A percentile compares a stretch with the other conserved stretches of the same genome.
These are phyloP conservation scores for Disparrhopalites patrizii DNA, from an alignment of 2,888 invertebrate species.

Conservation along the genomic window DNA sequence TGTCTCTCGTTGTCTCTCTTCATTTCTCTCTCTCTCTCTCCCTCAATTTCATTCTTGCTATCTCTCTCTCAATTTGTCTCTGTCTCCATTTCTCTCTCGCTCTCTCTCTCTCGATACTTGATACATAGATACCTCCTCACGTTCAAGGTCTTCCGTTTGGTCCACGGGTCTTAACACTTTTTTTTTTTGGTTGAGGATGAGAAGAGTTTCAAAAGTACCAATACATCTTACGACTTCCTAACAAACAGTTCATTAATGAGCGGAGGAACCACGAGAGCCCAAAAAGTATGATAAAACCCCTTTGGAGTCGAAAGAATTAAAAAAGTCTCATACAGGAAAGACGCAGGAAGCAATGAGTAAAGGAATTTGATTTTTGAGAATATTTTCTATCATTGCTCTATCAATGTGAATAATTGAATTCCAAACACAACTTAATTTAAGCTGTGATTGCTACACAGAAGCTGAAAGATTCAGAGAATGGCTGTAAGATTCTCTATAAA, in stretches of 20 bases:
- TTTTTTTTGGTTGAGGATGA: neutral
- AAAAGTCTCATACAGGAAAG: no score
- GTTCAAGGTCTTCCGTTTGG: conserved; percentile 17
- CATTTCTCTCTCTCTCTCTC: no score
- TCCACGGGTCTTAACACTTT: conserved; percentile 12
- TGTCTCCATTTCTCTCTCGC: no score
- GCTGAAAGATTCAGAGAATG: neutral
- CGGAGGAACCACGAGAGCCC: neutral
- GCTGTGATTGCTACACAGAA: no score
- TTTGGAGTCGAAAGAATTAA: neutral
- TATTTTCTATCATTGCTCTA: no score
- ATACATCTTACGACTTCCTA: neutral
- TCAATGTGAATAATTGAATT: no score
- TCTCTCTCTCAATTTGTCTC: no score
- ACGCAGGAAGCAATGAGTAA: no score
- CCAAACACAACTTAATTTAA: no score
- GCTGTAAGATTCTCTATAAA: neutral
- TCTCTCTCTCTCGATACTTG: conserved; percentile 1
- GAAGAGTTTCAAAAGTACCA: neutral
- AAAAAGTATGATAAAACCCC: neutral
- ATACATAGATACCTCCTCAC: conserved; percentile 1
- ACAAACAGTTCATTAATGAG: conserved; percentile 10
- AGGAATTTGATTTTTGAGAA: no score
- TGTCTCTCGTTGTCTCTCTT: no score
- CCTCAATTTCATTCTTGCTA: no score